phyloP scores from a whole-genome alignment of 2,888 invertebrate genomes.

The Parochlus steinenii region DNA sequence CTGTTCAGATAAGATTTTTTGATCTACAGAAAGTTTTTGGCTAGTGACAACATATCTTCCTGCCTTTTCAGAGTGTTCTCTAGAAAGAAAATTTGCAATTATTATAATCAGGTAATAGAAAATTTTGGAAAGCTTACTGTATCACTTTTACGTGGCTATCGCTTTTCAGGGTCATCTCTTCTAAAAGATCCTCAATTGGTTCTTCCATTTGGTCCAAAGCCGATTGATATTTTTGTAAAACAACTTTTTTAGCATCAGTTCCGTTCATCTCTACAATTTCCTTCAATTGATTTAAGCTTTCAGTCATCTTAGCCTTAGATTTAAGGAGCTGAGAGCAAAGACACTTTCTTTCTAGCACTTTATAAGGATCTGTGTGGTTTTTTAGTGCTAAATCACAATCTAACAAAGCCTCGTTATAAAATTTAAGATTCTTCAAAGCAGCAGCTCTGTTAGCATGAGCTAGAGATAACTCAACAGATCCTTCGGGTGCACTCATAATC shows the following conservation, averaged over 20 bases:
- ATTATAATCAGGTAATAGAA: neutral
- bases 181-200: neutral
- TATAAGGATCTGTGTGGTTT: slow-evolving; percentile 16
- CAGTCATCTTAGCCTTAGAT: slow-evolving; percentile 1
- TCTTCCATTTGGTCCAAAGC: slow-evolving; percentile 10
- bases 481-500: slow-evolving; percentile 20
- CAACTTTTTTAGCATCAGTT: slow-evolving; percentile 6
- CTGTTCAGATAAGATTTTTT: slow-evolving; percentile 61
- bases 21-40: slow-evolving; percentile 41
- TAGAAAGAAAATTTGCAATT: slow-evolving; percentile 14
- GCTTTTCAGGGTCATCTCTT: neutral
- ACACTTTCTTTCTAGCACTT: slow-evolving; percentile 8
- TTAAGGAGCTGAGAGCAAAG: neutral
- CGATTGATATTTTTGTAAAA: slow-evolving; percentile 5
- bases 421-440: slow-evolving; percentile 23
- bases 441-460: slow-evolving; percentile 26
- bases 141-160: slow-evolving; percentile 5
- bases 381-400: slow-evolving; percentile 24
- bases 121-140: slow-evolving; percentile 5
- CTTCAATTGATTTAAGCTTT: neutral
- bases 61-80: slow-evolving; percentile 35
- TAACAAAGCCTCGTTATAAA: slow-evolving; percentile 21
- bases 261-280: slow-evolving; percentile 1
- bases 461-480: slow-evolving; percentile 17
- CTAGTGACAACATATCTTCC: slow-evolving; percentile 52